Conservation (phyloP, 2,888 invertebrate species). For the Leptothorax acervorum region DNA sequence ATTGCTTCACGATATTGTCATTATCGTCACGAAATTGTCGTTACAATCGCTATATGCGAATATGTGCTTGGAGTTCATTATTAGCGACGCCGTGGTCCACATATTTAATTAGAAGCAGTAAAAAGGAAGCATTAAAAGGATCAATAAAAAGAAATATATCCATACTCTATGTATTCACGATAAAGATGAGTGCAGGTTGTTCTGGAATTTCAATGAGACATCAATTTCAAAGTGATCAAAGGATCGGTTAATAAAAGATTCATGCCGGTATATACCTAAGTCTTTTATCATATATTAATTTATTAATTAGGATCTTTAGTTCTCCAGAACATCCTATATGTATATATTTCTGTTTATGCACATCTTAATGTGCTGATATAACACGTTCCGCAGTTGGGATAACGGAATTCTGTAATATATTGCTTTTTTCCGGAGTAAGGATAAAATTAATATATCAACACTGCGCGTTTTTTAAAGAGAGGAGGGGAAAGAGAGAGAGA, state of each 20-base stretch:
- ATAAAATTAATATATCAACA: conserved; percentile 43
- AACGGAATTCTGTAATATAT: conserved; percentile 13
- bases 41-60: conserved; percentile 24
- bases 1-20: not conserved
- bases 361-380: not conserved
- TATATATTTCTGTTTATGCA: not conserved
- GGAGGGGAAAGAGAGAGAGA: not conserved
- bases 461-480: conserved; percentile 17
- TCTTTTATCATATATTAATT: not conserved
- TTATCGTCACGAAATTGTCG: conserved; percentile 43
- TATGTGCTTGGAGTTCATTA: conserved; percentile 28
- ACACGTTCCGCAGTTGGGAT: not conserved
- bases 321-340: not conserved
- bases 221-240: not conserved
- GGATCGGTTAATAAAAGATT: not conserved
- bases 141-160: not conserved
- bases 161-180: not conserved
- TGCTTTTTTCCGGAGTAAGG: not conserved
- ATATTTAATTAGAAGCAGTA: conserved; percentile 35
- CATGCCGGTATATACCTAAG: not conserved
- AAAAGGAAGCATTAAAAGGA: conserved; percentile 15
- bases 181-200: not conserved
- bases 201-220: not conserved
- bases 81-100: conserved; percentile 2
- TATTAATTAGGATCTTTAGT: not conserved